Evolutionary conservation across 2,113 vertebrate genomes (phyloP), one percentile per base, ranked within the genome.

Genomic region (Rattus rattus): DNA sequence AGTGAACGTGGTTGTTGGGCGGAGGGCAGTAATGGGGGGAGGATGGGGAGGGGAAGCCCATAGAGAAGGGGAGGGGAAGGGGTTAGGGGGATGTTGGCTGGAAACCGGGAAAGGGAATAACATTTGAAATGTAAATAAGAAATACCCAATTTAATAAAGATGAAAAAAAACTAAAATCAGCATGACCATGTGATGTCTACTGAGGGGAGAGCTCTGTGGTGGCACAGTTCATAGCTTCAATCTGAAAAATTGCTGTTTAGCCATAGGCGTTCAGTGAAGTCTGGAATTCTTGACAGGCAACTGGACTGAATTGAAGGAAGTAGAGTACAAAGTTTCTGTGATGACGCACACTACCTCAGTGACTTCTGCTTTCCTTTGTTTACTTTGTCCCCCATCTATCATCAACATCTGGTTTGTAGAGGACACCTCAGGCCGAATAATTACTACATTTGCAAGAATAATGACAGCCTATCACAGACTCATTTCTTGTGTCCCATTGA

Each of bases 301-400:
- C 12, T 33, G 70, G 36, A 83, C 11, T 61, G n/a, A 92, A 33
- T 19, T 81, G 20, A 33, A 8, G 36, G 22, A 91, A 28, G 1
- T 63, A 43, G 43, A 43, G 43, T 43, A 43, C 43, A 77, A 73
- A 47, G 65, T 69, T 67, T 77, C 33, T 28, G 30, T 12, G 75
- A 92, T 19, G 77, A 39, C 19, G 88, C 14, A 39, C 4, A 95
- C 4, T 67, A 70, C 3, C 16, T 65, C 28, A 33, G 16, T 91
- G 70, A 59, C 26, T 56, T 86, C 5, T 95, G 89, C 67, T 93
- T 88, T 52, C 69, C 20, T 69, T 92, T 88, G 61, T 28, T 89
- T 75, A 94, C 22, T 8, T 49, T 70, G 33, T 84, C 30, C 39
- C 39, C 52, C 39, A 1, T 86, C 70, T 13, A 65, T 6, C 28